phyloP scores from a whole-genome alignment of 2,797 vertebrate species.

The Naso thynnoides region DNA sequence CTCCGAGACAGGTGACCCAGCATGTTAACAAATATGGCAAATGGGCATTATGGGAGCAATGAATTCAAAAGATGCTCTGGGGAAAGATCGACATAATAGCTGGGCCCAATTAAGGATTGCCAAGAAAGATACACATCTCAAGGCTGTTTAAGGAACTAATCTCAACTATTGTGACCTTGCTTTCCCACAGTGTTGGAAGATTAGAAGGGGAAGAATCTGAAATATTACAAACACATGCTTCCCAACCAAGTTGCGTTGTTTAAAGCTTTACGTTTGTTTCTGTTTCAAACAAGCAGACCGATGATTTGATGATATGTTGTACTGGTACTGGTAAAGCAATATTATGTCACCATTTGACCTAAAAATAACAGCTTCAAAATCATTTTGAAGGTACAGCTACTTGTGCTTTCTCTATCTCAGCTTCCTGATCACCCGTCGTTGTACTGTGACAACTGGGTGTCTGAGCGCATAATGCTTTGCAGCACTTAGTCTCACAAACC shows the following conservation, averaged over 20 bases:
- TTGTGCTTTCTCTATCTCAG: no score
- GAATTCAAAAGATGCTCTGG: constrained; percentile 77
- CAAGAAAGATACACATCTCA: constrained; percentile 72
- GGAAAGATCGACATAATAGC: constrained; percentile 76
- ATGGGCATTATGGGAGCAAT: constrained; percentile 80
- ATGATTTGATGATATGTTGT: not conserved
- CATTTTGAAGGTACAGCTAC: no score
- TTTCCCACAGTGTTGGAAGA: constrained; percentile 73
- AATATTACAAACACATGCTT: constrained; percentile 21
- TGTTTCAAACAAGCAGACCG: not conserved
- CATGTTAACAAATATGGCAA: constrained; percentile 83
- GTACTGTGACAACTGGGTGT: no score
- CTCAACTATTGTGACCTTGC: constrained; percentile 52
- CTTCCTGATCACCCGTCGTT: no score
- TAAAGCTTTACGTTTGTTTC: not conserved
- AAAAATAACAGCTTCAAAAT: no score
- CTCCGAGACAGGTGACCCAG: constrained; percentile 80
- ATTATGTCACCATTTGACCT: no score
- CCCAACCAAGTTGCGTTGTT: not conserved
- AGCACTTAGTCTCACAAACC: no score
- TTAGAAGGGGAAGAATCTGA: constrained; percentile 16
- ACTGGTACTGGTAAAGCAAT: not conserved
- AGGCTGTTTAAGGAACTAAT: constrained; percentile 57
- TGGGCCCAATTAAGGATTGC: constrained; percentile 58
- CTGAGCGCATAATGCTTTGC: no score